These are phyloP conservation scores for Anaspis maculata DNA, from an alignment of 2,888 invertebrate species.

Conservation along the genomic window DNA sequence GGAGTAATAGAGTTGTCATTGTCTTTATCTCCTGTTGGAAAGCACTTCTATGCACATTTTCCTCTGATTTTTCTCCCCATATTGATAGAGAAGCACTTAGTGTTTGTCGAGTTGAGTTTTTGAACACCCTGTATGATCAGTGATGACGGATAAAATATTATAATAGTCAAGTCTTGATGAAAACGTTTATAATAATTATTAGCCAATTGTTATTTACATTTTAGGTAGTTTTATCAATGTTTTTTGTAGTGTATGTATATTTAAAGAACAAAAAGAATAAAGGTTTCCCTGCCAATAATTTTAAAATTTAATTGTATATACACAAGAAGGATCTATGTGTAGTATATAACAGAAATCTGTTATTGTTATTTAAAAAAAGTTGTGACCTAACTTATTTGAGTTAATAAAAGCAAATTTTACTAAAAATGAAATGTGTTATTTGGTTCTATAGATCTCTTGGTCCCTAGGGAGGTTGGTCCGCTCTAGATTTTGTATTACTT, in stretches of 20 bases:
- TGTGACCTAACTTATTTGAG: slow-evolving; percentile 45
- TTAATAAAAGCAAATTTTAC: slow-evolving; percentile 44
- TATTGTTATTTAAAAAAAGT: slow-evolving; percentile 43
- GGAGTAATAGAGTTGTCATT: too few relatives aligned
- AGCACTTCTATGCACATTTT: too few relatives aligned
- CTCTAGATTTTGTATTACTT: too few relatives aligned
- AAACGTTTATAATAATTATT: slow-evolving; percentile 29
- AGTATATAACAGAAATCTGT: slow-evolving; percentile 40
- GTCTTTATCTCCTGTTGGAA: too few relatives aligned
- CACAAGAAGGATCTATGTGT: slow-evolving; percentile 41
- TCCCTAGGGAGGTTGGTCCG: too few relatives aligned
- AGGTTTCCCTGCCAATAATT: slow-evolving; percentile 35
- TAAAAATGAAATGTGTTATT: too few relatives aligned
- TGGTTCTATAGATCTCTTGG: too few relatives aligned
- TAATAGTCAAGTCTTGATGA: slow-evolving; percentile 33
- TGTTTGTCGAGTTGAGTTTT: too few relatives aligned
- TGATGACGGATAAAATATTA: too few relatives aligned
- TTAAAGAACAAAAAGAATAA: slow-evolving; percentile 27
- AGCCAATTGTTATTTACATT: slow-evolving; percentile 40
- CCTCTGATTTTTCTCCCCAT: too few relatives aligned
- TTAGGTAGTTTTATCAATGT: slow-evolving; percentile 42
- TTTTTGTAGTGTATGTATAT: slow-evolving; percentile 42
- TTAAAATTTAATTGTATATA: slow-evolving; percentile 36
- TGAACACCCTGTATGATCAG: too few relatives aligned
- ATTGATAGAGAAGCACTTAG: too few relatives aligned